These are phyloP conservation scores for Scaptomyza graminum DNA, from an alignment of 1,140 invertebrate species.

Conservation along the genomic window DNA sequence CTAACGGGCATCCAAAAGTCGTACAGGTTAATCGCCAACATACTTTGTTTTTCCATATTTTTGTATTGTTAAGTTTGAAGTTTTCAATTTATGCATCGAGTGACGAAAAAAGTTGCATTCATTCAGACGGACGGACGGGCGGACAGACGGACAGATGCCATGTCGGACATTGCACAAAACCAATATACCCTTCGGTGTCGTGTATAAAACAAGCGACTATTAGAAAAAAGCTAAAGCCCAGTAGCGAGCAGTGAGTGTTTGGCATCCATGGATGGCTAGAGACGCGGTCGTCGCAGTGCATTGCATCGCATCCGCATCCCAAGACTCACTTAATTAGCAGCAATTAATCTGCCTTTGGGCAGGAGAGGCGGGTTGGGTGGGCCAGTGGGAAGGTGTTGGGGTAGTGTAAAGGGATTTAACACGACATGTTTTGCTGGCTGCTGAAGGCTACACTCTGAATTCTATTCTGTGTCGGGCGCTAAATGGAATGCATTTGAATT, in stretches of 20 bases:
- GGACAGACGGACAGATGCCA: too few species aligned
- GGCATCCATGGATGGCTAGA: conserved; percentile 13
- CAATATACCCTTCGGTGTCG: too few species aligned
- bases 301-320: conserved; percentile 12
- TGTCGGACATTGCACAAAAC: too few species aligned
- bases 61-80: not conserved
- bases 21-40: too few species aligned
- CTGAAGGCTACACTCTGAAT: not conserved
- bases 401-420: not conserved
- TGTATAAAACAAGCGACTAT: conserved; percentile 11
- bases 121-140: too few species aligned
- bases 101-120: too few species aligned
- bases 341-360: conserved; percentile 45
- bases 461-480: conserved; percentile 20
- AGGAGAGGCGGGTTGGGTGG: not conserved
- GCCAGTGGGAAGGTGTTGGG: not conserved
- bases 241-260: conserved; percentile 11
- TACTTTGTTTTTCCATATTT: not conserved
- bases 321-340: conserved; percentile 52
- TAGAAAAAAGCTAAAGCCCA: conserved; percentile 22
- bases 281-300: conserved; percentile 9
- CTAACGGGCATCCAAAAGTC: too few species aligned
- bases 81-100: conserved; percentile 36
- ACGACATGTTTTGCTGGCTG: conserved; percentile 6
- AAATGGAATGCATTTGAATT: conserved; percentile 33